A percentile compares a stretch with the other conserved stretches of the same genome.
These are phyloP conservation scores for Nothura maculosa DNA, from an alignment of 2,797 vertebrate species.

Conservation along the genomic window DNA sequence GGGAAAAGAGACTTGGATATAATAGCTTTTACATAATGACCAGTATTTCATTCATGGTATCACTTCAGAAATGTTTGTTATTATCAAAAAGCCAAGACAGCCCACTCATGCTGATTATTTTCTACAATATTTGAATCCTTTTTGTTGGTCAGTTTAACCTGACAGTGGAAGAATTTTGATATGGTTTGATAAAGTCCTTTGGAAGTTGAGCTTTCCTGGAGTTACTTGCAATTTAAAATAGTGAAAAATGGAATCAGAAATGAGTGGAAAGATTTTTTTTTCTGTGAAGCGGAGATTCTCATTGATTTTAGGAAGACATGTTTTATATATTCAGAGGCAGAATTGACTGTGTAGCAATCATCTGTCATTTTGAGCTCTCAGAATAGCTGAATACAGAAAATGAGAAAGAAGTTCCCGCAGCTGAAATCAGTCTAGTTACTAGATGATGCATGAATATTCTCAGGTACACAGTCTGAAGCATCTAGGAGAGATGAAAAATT, in stretches of 20 bases:
- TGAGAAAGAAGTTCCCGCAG: constrained; percentile 19
- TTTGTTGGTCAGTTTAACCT: background rate
- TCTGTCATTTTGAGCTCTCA: constrained; percentile 15
- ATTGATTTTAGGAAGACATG: background rate
- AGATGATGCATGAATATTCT: constrained; percentile 53
- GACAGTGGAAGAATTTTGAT: background rate
- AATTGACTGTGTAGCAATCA: background rate
- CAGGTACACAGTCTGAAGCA: background rate
- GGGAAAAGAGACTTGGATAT: background rate
- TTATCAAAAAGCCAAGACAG: background rate
- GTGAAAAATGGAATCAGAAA: background rate
- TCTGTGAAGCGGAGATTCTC: background rate
- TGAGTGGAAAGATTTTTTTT: background rate
- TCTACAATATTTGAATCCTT: background rate
- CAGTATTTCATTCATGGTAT: background rate
- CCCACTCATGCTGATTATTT: background rate
- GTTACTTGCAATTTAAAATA: background rate
- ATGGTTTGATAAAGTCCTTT: background rate
- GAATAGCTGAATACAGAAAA: constrained; percentile 35
- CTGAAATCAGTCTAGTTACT: constrained; percentile 34
- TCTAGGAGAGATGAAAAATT: constrained; percentile 55
- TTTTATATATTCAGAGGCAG: constrained; percentile 1
- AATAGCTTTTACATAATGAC: background rate
- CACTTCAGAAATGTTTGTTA: background rate
- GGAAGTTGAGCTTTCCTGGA: background rate